Percentiles rank a stretch among this genome's conserved stretches.
Evolutionary conservation across 2,888 invertebrate genomes (phyloP).

Genomic region (Tenthredo mesomela): DNA sequence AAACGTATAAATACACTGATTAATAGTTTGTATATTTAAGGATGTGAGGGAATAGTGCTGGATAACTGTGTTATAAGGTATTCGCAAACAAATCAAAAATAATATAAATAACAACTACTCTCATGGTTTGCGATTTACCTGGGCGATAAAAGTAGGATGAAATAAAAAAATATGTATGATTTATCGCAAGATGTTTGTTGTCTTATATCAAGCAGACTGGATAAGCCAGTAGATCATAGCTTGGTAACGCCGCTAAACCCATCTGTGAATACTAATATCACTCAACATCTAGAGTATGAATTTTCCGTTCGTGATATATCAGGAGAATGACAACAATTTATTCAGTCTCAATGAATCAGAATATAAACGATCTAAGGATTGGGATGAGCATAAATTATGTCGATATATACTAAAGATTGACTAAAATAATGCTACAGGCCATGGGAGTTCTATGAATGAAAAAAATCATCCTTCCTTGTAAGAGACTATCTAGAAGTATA

Average conservation of each 20-base stretch:
- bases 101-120: conserved; percentile 40
- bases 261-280: conserved; percentile 9
- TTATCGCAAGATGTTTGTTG: conserved; percentile 9
- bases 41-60: conserved; percentile 28
- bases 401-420: not conserved
- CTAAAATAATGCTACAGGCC: not conserved
- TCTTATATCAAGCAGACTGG: not conserved
- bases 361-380: not conserved
- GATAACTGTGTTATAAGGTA: conserved; percentile 44
- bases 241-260: not conserved
- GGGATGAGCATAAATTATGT: not conserved
- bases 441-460: not conserved
- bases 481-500: not conserved
- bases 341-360: conserved; percentile 1
- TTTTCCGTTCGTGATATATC: not conserved
- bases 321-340: not conserved
- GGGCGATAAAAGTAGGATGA: not conserved
- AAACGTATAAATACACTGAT: conserved; percentile 12
- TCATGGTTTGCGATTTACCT: not conserved
- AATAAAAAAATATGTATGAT: conserved; percentile 20
- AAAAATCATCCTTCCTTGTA: conserved; percentile 4
- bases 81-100: conserved; percentile 53
- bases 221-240: conserved; percentile 8
- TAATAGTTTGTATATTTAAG: conserved; percentile 12
- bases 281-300: not conserved